Conservation (phyloP, 2,797 vertebrate genomes). For the Eptatretus atami region DNA sequence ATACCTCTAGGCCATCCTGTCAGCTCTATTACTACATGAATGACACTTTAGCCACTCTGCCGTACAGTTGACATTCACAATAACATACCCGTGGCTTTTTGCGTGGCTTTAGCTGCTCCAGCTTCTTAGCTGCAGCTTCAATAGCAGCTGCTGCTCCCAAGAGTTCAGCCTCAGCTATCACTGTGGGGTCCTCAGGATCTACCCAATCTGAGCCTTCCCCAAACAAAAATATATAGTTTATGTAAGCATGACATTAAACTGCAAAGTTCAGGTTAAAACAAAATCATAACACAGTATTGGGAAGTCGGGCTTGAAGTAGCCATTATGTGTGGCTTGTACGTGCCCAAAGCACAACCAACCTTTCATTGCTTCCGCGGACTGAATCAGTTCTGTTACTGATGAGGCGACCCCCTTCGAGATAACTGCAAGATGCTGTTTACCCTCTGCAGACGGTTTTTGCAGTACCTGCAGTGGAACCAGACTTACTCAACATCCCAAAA, state of each 20-base stretch:
- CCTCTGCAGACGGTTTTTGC: slow-evolving; percentile 33
- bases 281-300: too few relatives aligned
- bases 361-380: slow-evolving; percentile 59
- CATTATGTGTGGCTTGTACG: too few relatives aligned
- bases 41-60: too few relatives aligned
- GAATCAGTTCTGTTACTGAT: slow-evolving; percentile 48
- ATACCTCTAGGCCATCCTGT: too few relatives aligned
- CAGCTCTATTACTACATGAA: too few relatives aligned
- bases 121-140: slow-evolving; percentile 47
- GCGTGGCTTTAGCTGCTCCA: slow-evolving; percentile 44
- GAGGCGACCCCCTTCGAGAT: slow-evolving; percentile 44
- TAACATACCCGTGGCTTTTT: slow-evolving; percentile 37
- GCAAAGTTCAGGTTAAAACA: neutral
- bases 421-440: slow-evolving; percentile 38
- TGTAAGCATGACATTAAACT: neutral
- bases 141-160: slow-evolving; percentile 44
- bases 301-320: too few relatives aligned
- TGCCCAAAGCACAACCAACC: slow-evolving; percentile 14
- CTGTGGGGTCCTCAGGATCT: slow-evolving; percentile 45
- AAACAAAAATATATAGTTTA: neutral
- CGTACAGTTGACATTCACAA: too few relatives aligned
- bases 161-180: slow-evolving; percentile 46
- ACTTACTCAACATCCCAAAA: neutral
- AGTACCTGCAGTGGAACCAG: slow-evolving; percentile 18
- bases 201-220: slow-evolving; percentile 41